A percentile compares a stretch with the other conserved stretches of the same genome.
Evolutionary conservation across 1,140 invertebrate species (phyloP).

Genomic region (Zaprionus ghesquierei): DNA sequence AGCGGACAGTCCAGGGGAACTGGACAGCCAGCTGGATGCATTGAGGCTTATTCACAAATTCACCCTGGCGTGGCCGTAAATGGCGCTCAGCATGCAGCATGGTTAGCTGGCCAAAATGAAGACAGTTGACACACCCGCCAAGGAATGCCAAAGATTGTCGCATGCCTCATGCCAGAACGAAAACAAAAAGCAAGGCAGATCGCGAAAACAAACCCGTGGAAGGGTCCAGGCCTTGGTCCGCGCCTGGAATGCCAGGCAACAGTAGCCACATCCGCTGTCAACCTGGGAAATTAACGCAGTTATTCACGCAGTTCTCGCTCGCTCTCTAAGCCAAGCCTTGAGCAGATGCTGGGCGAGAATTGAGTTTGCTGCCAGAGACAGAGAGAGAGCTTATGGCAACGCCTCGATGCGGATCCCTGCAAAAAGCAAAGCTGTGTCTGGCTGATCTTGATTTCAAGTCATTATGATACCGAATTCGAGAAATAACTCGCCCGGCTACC

Average conservation of each 20-base stretch:
- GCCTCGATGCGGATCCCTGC: conserved; percentile 41
- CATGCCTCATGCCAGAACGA: conserved; percentile 36
- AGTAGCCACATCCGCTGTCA: conserved; percentile 78
- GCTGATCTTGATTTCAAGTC: conserved; percentile 72
- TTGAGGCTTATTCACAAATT: conserved; percentile 56
- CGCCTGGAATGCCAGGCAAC: conserved; percentile 40
- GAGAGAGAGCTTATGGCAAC: conserved; percentile 28
- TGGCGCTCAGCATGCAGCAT: conserved; percentile 53
- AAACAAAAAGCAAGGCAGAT: conserved; percentile 10
- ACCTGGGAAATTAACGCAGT: conserved; percentile 75
- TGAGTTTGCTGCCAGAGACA: conserved; percentile 12
- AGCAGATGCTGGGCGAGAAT: neutral
- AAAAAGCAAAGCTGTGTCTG: conserved; percentile 70
- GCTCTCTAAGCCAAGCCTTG: neutral
- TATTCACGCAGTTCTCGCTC: conserved; percentile 64
- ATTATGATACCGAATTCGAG: conserved; percentile 69
- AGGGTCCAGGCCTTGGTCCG: neutral
- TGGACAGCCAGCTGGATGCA: conserved; percentile 23
- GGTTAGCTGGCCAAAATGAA: conserved; percentile 43
- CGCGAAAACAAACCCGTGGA: too few species aligned
- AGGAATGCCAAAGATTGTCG: conserved; percentile 43
- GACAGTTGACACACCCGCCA: conserved; percentile 58
- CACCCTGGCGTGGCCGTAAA: conserved; percentile 43
- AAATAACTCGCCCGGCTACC: conserved; percentile 19
- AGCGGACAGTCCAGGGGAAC: neutral